These are phyloP conservation scores for Drosophila kambysellisi DNA, from an alignment of 2,888 invertebrate genomes.

Conservation along the genomic window DNA sequence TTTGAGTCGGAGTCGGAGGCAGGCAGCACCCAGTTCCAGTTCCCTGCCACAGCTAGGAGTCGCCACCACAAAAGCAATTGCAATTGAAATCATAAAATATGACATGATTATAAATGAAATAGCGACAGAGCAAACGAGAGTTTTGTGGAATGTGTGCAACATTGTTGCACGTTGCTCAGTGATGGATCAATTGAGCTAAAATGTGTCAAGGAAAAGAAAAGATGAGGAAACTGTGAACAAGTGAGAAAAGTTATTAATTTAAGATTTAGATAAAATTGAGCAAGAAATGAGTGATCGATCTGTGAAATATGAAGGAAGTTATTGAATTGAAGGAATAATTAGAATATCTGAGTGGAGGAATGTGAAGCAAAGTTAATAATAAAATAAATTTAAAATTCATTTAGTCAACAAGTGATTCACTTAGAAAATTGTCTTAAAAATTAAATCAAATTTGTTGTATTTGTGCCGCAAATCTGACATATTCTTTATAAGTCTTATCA, in stretches of 20 bases:
- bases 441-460: neutral
- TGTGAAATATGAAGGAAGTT: neutral
- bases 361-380: neutral
- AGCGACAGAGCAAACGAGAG: slow-evolving; percentile 1
- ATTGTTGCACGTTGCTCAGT: neutral
- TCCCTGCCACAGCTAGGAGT: slow-evolving; percentile 7
- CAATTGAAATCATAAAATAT: slow-evolving; percentile 45
- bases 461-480: neutral
- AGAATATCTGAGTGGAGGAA: too few relatives aligned
- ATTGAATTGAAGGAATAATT: neutral
- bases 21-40: slow-evolving; percentile 15
- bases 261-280: neutral
- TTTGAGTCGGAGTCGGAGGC: neutral
- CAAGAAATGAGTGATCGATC: neutral
- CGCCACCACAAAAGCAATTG: slow-evolving; percentile 25
- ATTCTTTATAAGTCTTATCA: neutral
- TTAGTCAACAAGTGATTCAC: too few relatives aligned
- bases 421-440: neutral
- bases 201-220: slow-evolving; percentile 42
- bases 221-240: neutral
- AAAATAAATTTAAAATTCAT: neutral
- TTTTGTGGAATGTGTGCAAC: neutral
- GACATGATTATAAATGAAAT: slow-evolving; percentile 42
- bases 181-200: slow-evolving; percentile 8
- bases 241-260: neutral